phyloP scores from a whole-genome alignment of 1,140 invertebrate species.

The Bombus difficillimus region DNA sequence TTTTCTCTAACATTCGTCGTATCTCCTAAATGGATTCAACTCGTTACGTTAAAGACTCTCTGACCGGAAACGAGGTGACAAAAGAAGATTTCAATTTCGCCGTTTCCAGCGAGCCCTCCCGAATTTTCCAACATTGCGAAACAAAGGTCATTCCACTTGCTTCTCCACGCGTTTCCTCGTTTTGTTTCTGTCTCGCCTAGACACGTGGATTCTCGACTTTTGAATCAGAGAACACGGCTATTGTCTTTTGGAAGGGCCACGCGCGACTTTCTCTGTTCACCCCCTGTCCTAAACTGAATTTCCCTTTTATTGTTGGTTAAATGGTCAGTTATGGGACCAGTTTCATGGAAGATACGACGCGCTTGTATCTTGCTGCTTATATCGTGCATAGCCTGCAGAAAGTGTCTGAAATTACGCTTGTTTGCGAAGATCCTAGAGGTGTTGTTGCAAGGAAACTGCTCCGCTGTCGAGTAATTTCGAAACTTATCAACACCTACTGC shows the following conservation, averaged over 20 bases:
- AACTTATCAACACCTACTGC: background rate
- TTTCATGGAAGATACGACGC: background rate
- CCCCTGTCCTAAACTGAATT: background rate
- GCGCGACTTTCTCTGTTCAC: background rate
- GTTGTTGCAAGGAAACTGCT: background rate
- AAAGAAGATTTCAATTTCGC: conserved; percentile 9
- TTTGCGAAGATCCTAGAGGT: background rate
- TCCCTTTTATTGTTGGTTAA: background rate
- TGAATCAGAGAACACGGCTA: background rate
- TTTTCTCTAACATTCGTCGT: conserved; percentile 26
- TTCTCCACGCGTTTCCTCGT: background rate
- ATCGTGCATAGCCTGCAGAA: background rate
- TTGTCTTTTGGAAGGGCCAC: no score
- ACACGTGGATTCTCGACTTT: background rate
- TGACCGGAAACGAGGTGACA: conserved; percentile 30
- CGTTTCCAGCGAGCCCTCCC: background rate
- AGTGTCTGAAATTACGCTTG: background rate
- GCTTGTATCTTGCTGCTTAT: background rate
- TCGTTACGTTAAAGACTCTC: conserved; percentile 43
- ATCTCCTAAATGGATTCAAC: conserved; percentile 30
- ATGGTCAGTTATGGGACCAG: background rate
- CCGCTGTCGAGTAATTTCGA: background rate
- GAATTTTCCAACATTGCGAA: background rate
- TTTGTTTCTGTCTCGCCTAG: no score
- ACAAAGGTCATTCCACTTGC: background rate